Evolutionary conservation across 2,113 vertebrate species (phyloP).

Genomic region (Gallinago paraguaiae): DNA sequence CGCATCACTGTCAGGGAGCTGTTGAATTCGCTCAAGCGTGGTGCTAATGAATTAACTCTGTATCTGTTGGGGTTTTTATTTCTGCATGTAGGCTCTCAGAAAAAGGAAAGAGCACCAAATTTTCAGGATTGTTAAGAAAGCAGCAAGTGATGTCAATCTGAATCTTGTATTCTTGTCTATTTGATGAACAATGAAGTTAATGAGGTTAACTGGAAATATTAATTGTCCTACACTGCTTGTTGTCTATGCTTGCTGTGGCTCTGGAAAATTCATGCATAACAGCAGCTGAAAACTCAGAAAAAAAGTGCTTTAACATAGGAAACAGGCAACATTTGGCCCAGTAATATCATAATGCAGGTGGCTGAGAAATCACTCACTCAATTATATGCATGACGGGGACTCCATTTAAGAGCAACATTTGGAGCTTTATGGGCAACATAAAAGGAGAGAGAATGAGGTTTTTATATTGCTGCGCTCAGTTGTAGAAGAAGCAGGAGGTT

Average conservation of each 20-base stretch:
- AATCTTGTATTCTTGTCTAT: background rate
- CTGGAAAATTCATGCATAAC: conserved; percentile 20
- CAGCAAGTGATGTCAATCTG: background rate
- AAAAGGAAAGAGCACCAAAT: background rate
- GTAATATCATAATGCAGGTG: conserved; percentile 56
- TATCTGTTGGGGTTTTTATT: background rate
- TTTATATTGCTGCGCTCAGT: background rate
- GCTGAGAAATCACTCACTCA: conserved; percentile 60
- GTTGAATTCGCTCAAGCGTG: background rate
- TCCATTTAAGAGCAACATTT: conserved; percentile 65
- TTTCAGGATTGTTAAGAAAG: conserved; percentile 4
- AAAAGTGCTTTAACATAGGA: conserved; percentile 17
- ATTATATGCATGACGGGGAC: conserved; percentile 59
- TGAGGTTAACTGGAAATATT: background rate
- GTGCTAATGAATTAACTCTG: conserved; percentile 34
- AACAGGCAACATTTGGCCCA: conserved; percentile 40
- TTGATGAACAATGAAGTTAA: background rate
- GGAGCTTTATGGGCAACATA: conserved; percentile 62
- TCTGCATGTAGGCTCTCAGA: background rate
- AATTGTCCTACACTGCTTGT: background rate
- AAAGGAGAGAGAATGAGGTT: conserved; percentile 58
- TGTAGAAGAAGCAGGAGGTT: conserved; percentile 18
- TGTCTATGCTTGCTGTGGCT: background rate
- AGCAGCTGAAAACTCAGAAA: conserved; percentile 33
- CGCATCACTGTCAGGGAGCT: conserved; percentile 25